Percentiles rank a stretch among this genome's conserved stretches.
These are phyloP conservation scores for Coenobita brevimanus DNA, from an alignment of 1,140 invertebrate genomes.

Conservation along the genomic window DNA sequence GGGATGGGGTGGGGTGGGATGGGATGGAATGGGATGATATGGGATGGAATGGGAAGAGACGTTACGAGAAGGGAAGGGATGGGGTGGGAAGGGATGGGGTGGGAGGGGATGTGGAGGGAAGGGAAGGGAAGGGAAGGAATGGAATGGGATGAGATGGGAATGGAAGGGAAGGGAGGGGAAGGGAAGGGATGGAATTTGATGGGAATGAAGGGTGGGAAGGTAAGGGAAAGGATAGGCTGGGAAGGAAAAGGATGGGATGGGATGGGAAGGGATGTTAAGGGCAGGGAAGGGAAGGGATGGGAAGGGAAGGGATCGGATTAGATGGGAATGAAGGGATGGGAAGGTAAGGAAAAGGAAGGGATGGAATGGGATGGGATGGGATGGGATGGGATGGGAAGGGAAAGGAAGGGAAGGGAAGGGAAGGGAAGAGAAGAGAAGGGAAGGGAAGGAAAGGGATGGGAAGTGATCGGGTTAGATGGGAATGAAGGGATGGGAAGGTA, in stretches of 20 bases:
- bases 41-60: background rate
- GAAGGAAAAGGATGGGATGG: background rate
- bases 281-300: too few relatives aligned
- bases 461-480: too few relatives aligned
- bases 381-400: background rate
- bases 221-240: background rate
- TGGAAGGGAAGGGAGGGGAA: background rate
- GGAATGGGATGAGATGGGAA: background rate
- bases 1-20: background rate
- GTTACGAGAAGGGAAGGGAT: too few relatives aligned
- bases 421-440: too few relatives aligned
- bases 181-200: background rate
- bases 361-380: background rate
- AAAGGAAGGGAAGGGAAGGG: too few relatives aligned
- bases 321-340: too few relatives aligned
- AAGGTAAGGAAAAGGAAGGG: background rate
- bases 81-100: background rate
- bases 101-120: too few relatives aligned
- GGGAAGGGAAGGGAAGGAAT: background rate
- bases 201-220: background rate
- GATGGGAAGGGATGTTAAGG: too few relatives aligned
- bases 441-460: too few relatives aligned
- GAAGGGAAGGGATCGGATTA: background rate
- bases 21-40: too few relatives aligned
- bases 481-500: too few relatives aligned